Evolutionary conservation across 1,140 invertebrate species (phyloP).

Genomic region (Drosophila pruinosa): DNA sequence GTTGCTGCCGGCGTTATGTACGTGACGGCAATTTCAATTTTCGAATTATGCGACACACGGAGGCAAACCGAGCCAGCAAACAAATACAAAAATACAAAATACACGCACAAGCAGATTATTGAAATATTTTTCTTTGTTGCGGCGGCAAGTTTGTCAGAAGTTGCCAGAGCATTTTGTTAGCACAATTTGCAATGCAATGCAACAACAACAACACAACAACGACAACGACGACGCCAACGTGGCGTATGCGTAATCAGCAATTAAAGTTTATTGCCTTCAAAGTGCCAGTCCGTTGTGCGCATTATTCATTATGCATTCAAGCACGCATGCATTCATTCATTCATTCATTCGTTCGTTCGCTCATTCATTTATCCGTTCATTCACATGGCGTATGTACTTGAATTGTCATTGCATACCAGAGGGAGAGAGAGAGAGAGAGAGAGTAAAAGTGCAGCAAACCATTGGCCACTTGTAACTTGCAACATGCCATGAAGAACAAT

Average conservation of each 20-base stretch:
- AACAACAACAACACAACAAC: no score
- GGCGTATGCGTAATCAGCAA: conserved; percentile 67
- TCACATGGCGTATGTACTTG: neutral
- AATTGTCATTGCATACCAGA: conserved; percentile 13
- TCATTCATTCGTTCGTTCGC: neutral
- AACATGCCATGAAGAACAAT: neutral
- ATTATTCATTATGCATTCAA: conserved; percentile 8
- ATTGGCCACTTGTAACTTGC: neutral
- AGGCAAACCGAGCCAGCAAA: neutral
- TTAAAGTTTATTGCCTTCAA: conserved; percentile 70
- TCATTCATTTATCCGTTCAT: conserved; percentile 15
- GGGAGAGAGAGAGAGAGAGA: no score
- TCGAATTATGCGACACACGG: conserved; percentile 47
- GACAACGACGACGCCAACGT: neutral
- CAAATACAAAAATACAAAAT: neutral
- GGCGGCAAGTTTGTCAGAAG: neutral
- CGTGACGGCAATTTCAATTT: conserved; percentile 76
- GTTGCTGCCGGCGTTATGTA: conserved; percentile 60
- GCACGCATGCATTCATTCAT: conserved; percentile 5
- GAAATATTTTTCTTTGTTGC: conserved; percentile 54
- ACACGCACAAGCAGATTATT: conserved; percentile 43
- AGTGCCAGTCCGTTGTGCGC: conserved; percentile 26
- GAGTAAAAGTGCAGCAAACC: neutral
- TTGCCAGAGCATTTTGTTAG: conserved; percentile 19
- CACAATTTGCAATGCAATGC: conserved; percentile 21